phyloP scores from a whole-genome alignment of 2,797 vertebrate genomes.

The Siniperca scherzeri region DNA sequence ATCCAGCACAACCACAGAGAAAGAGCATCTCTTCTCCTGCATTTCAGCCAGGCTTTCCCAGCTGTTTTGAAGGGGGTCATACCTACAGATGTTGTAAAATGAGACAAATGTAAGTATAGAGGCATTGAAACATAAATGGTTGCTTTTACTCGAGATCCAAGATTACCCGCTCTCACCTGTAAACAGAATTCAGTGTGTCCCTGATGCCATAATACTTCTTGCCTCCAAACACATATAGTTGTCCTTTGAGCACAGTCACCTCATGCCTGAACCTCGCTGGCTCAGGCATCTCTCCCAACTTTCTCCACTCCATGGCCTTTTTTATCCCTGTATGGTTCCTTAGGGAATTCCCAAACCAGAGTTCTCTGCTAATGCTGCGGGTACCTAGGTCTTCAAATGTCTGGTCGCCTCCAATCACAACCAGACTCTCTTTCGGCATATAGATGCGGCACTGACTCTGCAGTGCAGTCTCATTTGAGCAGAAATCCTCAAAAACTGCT shows the following conservation, averaged over 20 bases:
- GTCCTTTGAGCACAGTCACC: slow-evolving; percentile 82
- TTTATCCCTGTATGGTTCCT: slow-evolving; percentile 85
- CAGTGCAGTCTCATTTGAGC: slow-evolving; percentile 58
- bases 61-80: slow-evolving; percentile 71
- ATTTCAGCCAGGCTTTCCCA: slow-evolving; percentile 84
- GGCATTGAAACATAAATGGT: background rate
- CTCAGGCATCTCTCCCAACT: slow-evolving; percentile 87
- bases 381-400: slow-evolving; percentile 79
- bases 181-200: slow-evolving; percentile 88
- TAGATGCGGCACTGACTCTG: slow-evolving; percentile 82
- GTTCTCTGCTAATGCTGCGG: slow-evolving; percentile 84
- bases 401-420: slow-evolving; percentile 91
- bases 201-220: slow-evolving; percentile 89
- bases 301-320: slow-evolving; percentile 88
- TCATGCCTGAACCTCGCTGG: slow-evolving; percentile 85
- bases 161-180: slow-evolving; percentile 82
- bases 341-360: slow-evolving; percentile 93
- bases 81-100: slow-evolving; percentile 69
- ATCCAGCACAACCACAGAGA: slow-evolving; percentile 74
- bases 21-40: slow-evolving; percentile 79
- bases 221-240: slow-evolving; percentile 91
- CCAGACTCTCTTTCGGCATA: slow-evolving; percentile 86
- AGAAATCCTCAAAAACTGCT: slow-evolving; percentile 75
- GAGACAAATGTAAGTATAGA: background rate
- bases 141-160: background rate